Percentiles rank a stretch among this genome's conserved stretches.
Evolutionary conservation across 2,888 invertebrate species (phyloP).

Genomic region (Philaethria dido): DNA sequence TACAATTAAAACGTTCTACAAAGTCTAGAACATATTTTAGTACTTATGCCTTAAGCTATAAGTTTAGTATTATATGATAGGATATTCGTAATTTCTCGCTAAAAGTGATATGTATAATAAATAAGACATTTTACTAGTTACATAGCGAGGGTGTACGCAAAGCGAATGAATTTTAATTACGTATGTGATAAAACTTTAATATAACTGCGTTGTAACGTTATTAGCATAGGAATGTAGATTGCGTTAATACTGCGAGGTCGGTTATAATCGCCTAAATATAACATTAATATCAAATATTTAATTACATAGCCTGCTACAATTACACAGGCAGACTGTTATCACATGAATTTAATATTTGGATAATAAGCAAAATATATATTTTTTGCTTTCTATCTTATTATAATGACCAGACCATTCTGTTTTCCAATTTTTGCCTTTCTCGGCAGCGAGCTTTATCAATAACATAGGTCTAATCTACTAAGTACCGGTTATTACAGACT

Average conservation of each 20-base stretch:
- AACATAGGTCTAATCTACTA: too few relatives aligned
- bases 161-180: slow-evolving; percentile 29
- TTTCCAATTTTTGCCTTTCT: too few relatives aligned
- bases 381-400: too few relatives aligned
- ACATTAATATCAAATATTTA: slow-evolving; percentile 2
- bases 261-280: slow-evolving; percentile 17
- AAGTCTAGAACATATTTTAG: not conserved
- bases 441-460: too few relatives aligned
- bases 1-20: not conserved
- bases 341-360: too few relatives aligned
- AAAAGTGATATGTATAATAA: slow-evolving; percentile 7
- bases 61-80: slow-evolving; percentile 2
- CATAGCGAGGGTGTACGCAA: not conserved
- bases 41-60: not conserved
- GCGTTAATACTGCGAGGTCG: slow-evolving; percentile 34
- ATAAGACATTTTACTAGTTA: slow-evolving; percentile 21
- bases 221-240: slow-evolving; percentile 40
- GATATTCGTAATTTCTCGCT: slow-evolving; percentile 7
- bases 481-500: too few relatives aligned
- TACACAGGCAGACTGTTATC: not conserved
- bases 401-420: too few relatives aligned
- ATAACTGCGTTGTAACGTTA: slow-evolving; percentile 30
- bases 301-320: not conserved
- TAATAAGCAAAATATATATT: too few relatives aligned
- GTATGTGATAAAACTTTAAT: slow-evolving; percentile 30